Base-by-base conservation (phyloP, 2,888 invertebrate genomes). In the Acleris sparsana region DNA sequence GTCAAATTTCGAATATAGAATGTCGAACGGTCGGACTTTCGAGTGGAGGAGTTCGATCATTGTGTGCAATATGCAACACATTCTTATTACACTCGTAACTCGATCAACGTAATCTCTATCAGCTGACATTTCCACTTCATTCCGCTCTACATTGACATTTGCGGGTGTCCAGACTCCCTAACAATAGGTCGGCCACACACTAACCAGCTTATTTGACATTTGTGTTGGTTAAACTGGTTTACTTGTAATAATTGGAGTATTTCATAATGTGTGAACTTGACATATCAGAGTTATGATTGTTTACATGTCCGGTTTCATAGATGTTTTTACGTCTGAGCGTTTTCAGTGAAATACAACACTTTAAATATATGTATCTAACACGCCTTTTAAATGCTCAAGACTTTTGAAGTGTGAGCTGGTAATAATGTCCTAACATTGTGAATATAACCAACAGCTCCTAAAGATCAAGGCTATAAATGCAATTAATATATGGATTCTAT, bases 131-230 rank as follows among this genome's bases (percentile, higher is more conserved):
- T 59, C 9, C 33, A 29, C 16, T 44, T 29, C 57, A 46, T 29
- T 56, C n/a, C 17, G 46, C 18, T 63, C 53, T 39, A 48, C 39
- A 25, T 17, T 58, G 63, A 18, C 63, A 58, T 63, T 63, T 52
- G 25, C 17, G 43, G 20, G 58, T 55, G 63, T 58, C 63, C 57
- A 33, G 44, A 57, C 52, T 17, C 22, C 29, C 46, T 20, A 25
- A 44, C 56, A 56, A 46, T 57, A 25, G 18, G 25, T 25, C 46
- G n/a, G 44, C 46, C 18, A 13, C 20, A 16, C 22, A 60, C 39
- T 53, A 63, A 58, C 53, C 58, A 39, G 53, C 48, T 22, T 20
- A 63, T 33, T 63, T 63, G 58, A 63, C 58, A 63, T 63, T 63
- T 63, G 44, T n/a, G 13, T 18, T 43, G 43, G 46, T 13, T 18